phyloP scores from a whole-genome alignment of 2,113 vertebrate genomes.

The Malurus elegans region DNA sequence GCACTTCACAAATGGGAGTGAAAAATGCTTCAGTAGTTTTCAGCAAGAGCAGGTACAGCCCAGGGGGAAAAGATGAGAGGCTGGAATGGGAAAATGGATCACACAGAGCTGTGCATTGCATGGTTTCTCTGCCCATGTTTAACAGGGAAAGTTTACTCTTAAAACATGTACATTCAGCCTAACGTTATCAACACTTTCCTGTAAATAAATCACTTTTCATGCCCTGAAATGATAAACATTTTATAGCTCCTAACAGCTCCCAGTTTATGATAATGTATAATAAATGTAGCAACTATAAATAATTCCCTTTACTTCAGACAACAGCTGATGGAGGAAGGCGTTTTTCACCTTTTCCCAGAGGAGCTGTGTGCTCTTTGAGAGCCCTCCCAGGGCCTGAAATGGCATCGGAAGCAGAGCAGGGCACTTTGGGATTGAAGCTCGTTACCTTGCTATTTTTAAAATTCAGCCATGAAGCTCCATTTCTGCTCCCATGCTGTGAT shows the following conservation, averaged over 20 bases:
- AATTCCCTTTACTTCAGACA: not conserved
- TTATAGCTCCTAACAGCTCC: not conserved
- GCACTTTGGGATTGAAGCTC: not conserved
- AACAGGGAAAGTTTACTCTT: not conserved
- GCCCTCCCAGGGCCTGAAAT: not conserved
- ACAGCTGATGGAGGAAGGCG: not conserved
- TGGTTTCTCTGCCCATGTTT: not conserved
- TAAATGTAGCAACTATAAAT: not conserved
- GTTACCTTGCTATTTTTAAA: constrained; percentile 14
- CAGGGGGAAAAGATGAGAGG: not conserved
- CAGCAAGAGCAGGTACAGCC: not conserved
- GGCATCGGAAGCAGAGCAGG: not conserved
- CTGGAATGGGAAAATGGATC: not conserved
- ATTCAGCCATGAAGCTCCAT: not conserved
- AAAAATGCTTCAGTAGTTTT: constrained; percentile 4
- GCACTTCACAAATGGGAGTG: not conserved
- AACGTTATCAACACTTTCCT: not conserved
- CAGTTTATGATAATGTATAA: not conserved
- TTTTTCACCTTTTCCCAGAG: not conserved
- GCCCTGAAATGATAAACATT: not conserved
- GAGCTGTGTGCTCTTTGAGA: not conserved
- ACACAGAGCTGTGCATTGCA: not conserved
- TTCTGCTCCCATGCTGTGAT: constrained; percentile 12
- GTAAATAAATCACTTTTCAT: not conserved
- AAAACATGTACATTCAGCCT: not conserved